Base-by-base conservation (phyloP, 2,888 invertebrate genomes). In the Acheta domesticus region DNA sequence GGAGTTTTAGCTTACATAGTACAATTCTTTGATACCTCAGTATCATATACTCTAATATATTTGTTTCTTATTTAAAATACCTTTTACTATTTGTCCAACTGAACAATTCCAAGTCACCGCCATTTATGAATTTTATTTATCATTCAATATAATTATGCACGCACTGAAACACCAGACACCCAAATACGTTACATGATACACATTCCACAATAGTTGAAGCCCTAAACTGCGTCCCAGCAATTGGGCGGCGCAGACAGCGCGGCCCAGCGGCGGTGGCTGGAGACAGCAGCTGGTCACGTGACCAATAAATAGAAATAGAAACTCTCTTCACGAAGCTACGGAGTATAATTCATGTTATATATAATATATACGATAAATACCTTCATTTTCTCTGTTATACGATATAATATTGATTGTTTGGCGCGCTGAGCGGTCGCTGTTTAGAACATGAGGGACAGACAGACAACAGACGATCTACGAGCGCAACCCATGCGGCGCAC, bases 321-420 rank as follows among this genome's bases (percentile, higher is more conserved):
- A 36, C 36, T 36, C 36, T 36, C 36, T 36, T 36, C 36, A 36
- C 36, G 36, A 36, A 36, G 36, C 36, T 36, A 36, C 36, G 36
- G 36, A 62, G 62, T 62, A n/a, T 62, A 62, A 62, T n/a, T 62
- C 62, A 62, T 62, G 62, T 62, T 62, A 62, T 62, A 62, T 62
- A n/a, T 62, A 62, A 19, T 62, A 62, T 62, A n/a, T 62, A 62
- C n/a, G 62, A 62, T 62, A 62, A 62, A 19, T 62, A 62, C n/a
- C 62, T 19, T 62, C 16, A 62, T 19, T 19, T 19, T 62, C 62
- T 62, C 62, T 62, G 62, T n/a, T 62, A 62, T 62, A n/a, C n/a
- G 62, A n/a, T 62, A 62, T 62, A 62, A 62, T 62, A 62, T 62
- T 62, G 62, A 62, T 62, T 62, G 62, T 62, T 62, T 62, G 62